These are phyloP conservation scores for Ctenosaura bakeri DNA, from an alignment of 2,797 vertebrate species.

Conservation along the genomic window DNA sequence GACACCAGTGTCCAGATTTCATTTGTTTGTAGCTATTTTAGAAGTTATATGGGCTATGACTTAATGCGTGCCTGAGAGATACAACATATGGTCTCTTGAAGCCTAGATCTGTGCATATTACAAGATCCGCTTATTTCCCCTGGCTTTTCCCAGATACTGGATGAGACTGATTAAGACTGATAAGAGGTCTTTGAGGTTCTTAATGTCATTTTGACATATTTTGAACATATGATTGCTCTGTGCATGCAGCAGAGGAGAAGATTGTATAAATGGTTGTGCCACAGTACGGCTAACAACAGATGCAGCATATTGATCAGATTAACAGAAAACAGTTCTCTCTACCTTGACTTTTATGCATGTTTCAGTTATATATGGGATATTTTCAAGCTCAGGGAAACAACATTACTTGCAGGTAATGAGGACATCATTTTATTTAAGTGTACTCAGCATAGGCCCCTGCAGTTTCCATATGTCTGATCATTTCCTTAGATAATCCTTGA, in stretches of 20 bases:
- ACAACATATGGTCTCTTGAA: constrained; percentile 39
- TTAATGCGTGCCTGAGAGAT: constrained; percentile 28
- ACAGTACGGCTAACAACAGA: not conserved
- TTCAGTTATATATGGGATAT: constrained; percentile 28
- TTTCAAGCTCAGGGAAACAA: constrained; percentile 48
- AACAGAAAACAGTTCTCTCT: constrained; percentile 38
- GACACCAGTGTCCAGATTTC: constrained; percentile 16
- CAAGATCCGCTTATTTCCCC: constrained; percentile 31
- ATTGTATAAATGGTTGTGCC: constrained; percentile 14
- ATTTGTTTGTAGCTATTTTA: constrained; percentile 23
- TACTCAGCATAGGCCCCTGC: constrained; percentile 49
- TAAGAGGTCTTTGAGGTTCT: constrained; percentile 45
- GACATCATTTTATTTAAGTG: constrained; percentile 67
- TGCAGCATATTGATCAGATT: constrained; percentile 34
- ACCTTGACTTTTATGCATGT: constrained; percentile 41
- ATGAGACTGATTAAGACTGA: constrained; percentile 35
- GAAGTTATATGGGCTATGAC: constrained; percentile 38
- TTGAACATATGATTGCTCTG: not conserved
- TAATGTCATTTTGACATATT: constrained; percentile 28
- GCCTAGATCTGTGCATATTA: constrained; percentile 30
- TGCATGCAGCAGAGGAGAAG: constrained; percentile 6
- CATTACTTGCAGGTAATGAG: constrained; percentile 63
- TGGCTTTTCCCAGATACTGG: constrained; percentile 21
- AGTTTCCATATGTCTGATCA: constrained; percentile 56
- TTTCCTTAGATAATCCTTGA: constrained; percentile 48